Percentiles rank a stretch among this genome's conserved stretches.
phyloP scores from a whole-genome alignment of 2,113 vertebrate species.

The Eulemur rufifrons region DNA sequence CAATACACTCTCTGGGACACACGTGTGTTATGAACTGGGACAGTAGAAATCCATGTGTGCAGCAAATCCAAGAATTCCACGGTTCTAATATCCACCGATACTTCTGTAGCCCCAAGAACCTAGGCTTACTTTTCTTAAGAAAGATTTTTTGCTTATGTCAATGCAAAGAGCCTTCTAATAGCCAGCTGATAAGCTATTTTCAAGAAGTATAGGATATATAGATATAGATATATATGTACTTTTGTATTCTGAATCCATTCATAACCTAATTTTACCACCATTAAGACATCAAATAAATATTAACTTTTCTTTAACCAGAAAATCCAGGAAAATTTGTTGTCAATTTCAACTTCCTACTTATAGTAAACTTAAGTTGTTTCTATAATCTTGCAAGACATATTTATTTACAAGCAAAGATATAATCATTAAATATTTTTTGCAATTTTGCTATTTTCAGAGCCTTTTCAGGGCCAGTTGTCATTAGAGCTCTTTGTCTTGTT shows the following conservation, averaged over 20 bases:
- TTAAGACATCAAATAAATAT: constrained; percentile 12
- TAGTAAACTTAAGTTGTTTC: constrained; percentile 32
- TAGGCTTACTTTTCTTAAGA: constrained; percentile 57
- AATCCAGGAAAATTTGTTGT: not conserved
- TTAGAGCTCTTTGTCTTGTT: not conserved
- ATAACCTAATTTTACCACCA: constrained; percentile 20
- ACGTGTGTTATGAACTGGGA: constrained; percentile 79
- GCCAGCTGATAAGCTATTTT: constrained; percentile 44
- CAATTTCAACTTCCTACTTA: constrained; percentile 25
- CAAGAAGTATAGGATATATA: constrained; percentile 32
- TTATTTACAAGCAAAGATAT: constrained; percentile 40
- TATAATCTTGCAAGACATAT: not conserved
- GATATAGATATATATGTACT: not conserved
- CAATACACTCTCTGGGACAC: constrained; percentile 77
- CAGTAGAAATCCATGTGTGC: constrained; percentile 85
- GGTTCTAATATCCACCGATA: constrained; percentile 68
- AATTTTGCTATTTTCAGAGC: constrained; percentile 50
- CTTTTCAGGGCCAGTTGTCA: constrained; percentile 52
- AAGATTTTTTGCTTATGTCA: constrained; percentile 20
- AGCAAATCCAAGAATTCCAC: constrained; percentile 80
- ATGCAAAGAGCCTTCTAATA: constrained; percentile 54
- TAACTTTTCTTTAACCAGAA: constrained; percentile 37
- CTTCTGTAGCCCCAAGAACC: constrained; percentile 70
- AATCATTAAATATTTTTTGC: constrained; percentile 5
- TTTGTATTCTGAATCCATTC: constrained; percentile 54